Evolutionary conservation across 1,140 invertebrate species (phyloP).

Genomic region (Bicyclus anynana): DNA sequence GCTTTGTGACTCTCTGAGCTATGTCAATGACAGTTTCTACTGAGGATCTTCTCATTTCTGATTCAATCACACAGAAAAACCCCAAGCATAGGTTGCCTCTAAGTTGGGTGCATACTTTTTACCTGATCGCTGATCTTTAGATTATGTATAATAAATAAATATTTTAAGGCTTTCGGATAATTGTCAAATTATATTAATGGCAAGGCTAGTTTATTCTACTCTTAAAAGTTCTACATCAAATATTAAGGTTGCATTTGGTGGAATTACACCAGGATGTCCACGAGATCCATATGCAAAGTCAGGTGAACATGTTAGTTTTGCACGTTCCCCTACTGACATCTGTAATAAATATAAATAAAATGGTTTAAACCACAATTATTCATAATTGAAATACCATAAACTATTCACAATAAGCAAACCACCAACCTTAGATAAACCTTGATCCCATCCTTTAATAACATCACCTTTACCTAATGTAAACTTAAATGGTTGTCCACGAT

Average conservation of each 20-base stretch:
- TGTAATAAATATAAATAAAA: conserved; percentile 52
- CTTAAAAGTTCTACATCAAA: conserved; percentile 93
- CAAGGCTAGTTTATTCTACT: conserved; percentile 45
- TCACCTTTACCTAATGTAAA: conserved; percentile 95
- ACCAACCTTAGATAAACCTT: conserved; percentile 91
- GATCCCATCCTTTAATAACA: conserved; percentile 97
- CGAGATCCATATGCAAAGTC: conserved; percentile 94
- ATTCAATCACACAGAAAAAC: no score
- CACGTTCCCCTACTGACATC: conserved; percentile 95
- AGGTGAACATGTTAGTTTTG: conserved; percentile 92
- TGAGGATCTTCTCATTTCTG: no score
- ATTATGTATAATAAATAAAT: background rate
- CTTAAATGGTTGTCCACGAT: conserved; percentile 94
- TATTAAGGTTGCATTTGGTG: conserved; percentile 93
- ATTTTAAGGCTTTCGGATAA: background rate
- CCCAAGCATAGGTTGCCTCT: no score
- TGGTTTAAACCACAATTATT: background rate
- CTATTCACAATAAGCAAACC: no score
- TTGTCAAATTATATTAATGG: background rate
- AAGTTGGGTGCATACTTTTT: no score
- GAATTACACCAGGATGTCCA: conserved; percentile 95
- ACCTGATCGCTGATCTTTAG: no score
- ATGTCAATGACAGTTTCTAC: no score
- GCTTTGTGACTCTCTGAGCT: no score
- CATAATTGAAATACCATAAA: no score